A percentile compares a stretch with the other conserved stretches of the same genome.
Conservation (phyloP, 2,888 invertebrate genomes). For the Tanytarsus gracilentus region DNA sequence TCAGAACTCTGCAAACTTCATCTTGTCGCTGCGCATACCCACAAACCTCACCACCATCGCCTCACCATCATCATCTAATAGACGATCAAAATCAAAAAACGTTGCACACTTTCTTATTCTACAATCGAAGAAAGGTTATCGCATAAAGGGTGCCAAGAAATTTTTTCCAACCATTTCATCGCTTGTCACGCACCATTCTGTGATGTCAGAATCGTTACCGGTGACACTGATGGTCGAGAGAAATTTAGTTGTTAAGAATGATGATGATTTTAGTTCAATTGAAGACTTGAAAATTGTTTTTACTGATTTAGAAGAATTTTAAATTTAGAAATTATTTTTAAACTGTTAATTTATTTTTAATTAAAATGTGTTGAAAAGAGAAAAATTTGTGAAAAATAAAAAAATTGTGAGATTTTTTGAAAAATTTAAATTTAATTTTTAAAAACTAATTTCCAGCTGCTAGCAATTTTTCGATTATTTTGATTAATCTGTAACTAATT, state of each 20-base stretch:
- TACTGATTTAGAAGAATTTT: conserved; percentile 14
- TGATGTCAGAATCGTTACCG: conserved; percentile 93
- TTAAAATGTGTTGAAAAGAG: too few species aligned
- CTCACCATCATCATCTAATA: too few species aligned
- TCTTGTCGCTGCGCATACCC: conserved; percentile 59
- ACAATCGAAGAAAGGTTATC: conserved; percentile 77
- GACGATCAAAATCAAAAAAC: conserved; percentile 34
- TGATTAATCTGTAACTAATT: too few species aligned
- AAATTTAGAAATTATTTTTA: background rate
- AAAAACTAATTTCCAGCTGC: too few species aligned
- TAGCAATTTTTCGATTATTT: too few species aligned
- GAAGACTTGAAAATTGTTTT: conserved; percentile 15
- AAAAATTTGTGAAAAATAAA: too few species aligned
- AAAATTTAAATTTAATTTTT: too few species aligned
- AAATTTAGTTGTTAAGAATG: conserved; percentile 1
- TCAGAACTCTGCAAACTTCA: conserved; percentile 88
- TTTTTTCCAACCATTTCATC: conserved; percentile 86
- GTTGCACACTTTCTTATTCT: conserved; percentile 94
- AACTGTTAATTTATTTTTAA: background rate
- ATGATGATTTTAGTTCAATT: conserved; percentile 2
- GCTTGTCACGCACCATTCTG: conserved; percentile 95
- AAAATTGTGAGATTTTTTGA: too few species aligned
- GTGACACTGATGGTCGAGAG: conserved; percentile 43
- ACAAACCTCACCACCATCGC: too few species aligned
- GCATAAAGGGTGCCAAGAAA: conserved; percentile 94